Evolutionary conservation across 2,888 invertebrate genomes (phyloP).

Genomic region (Tribolium freemani): DNA sequence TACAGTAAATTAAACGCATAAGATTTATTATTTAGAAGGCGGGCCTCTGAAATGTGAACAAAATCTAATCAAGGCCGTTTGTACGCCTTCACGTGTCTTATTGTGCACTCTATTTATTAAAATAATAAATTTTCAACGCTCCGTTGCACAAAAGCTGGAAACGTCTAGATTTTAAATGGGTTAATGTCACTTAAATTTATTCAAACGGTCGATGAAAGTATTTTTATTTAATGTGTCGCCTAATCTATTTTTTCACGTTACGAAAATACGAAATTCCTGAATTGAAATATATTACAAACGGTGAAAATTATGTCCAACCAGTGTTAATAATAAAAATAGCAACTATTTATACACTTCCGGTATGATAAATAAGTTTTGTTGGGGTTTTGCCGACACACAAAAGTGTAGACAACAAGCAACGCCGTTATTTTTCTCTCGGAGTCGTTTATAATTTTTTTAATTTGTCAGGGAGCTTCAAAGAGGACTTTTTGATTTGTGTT

Average conservation of each 20-base stretch:
- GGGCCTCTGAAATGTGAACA: not conserved
- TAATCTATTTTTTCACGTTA: conserved; percentile 15
- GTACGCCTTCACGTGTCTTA: not conserved
- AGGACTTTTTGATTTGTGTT: not conserved
- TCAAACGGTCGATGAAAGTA: conserved; percentile 6
- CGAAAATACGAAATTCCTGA: conserved; percentile 4
- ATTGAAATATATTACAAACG: not conserved
- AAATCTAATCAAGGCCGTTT: conserved; percentile 4
- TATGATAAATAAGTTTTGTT: conserved; percentile 17
- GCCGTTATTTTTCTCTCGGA: not conserved
- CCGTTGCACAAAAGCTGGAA: not conserved
- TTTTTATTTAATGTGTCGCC: conserved; percentile 16
- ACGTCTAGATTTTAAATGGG: conserved; percentile 3
- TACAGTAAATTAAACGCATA: not conserved
- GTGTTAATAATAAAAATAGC: conserved; percentile 27
- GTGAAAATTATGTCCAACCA: conserved; percentile 4
- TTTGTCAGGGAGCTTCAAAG: not conserved
- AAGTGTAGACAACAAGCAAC: conserved; percentile 1
- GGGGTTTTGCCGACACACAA: conserved; percentile 1
- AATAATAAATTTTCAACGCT: conserved; percentile 18
- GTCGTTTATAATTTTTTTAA: not conserved
- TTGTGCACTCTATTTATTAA: conserved; percentile 4
- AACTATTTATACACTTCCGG: conserved; percentile 28
- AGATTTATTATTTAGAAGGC: not conserved
- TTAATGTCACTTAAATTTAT: not conserved